Evolutionary conservation across 1,140 invertebrate species (phyloP).

Genomic region (Pachyrhynchus sulphureomaculatus): DNA sequence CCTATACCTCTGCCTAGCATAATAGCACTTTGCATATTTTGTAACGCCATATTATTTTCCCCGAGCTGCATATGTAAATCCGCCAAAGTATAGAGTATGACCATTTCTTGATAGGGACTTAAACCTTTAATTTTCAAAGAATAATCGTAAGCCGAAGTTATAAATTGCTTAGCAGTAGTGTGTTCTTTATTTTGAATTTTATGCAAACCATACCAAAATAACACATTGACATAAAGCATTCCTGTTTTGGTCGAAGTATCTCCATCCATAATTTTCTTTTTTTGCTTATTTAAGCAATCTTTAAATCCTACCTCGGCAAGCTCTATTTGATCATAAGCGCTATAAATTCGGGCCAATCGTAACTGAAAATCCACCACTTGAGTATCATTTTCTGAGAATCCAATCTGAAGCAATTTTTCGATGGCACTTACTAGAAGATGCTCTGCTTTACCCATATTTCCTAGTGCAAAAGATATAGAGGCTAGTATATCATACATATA

Average conservation of each 20-base stretch:
- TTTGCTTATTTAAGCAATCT: slow-evolving; percentile 45
- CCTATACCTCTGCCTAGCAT: slow-evolving; percentile 46
- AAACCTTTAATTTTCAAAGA: slow-evolving; percentile 46
- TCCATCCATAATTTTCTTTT: slow-evolving; percentile 43
- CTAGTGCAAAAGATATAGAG: slow-evolving; percentile 44
- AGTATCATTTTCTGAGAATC: slow-evolving; percentile 39
- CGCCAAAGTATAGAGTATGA: slow-evolving; percentile 46
- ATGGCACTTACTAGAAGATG: slow-evolving; percentile 41
- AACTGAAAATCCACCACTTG: slow-evolving; percentile 49
- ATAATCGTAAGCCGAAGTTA: slow-evolving; percentile 46
- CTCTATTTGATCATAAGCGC: slow-evolving; percentile 39
- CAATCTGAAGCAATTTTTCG: slow-evolving; percentile 33
- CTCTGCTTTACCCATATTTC: slow-evolving; percentile 46
- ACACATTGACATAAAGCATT: slow-evolving; percentile 46
- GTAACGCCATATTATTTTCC: slow-evolving; percentile 42
- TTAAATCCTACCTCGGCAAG: slow-evolving; percentile 48
- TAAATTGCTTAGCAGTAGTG: slow-evolving; percentile 39
- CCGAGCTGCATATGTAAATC: slow-evolving; percentile 46
- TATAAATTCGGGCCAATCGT: slow-evolving; percentile 46
- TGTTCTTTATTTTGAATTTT: slow-evolving; percentile 43
- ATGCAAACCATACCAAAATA: slow-evolving; percentile 50
- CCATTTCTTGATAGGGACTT: slow-evolving; percentile 48
- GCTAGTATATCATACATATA: slow-evolving; percentile 48
- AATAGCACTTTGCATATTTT: slow-evolving; percentile 46
- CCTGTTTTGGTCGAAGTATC: slow-evolving; percentile 46